Conservation (phyloP, 2,113 vertebrate species). For the Cephalophus harveyi region DNA sequence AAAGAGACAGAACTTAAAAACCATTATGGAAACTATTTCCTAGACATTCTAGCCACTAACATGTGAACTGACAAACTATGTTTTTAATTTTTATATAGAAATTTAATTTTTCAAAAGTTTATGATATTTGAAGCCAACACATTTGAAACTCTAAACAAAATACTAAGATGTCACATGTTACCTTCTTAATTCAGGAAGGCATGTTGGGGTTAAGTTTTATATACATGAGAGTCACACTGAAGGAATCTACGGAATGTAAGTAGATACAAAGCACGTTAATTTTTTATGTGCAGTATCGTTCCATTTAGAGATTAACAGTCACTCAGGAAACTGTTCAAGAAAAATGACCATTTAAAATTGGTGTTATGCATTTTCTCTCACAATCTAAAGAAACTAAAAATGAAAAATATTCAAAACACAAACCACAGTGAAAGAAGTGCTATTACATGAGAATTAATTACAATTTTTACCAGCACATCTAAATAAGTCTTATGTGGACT, state of each 20-base stretch:
- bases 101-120: constrained; percentile 31
- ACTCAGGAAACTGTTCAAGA: constrained; percentile 24
- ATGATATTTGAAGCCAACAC: constrained; percentile 22
- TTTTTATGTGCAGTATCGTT: constrained; percentile 29
- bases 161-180: not conserved
- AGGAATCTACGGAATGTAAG: constrained; percentile 48
- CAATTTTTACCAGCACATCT: not conserved
- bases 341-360: constrained; percentile 32
- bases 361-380: constrained; percentile 9
- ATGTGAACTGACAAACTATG: not conserved
- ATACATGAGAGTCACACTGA: constrained; percentile 25
- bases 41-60: constrained; percentile 25
- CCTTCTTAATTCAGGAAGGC: constrained; percentile 34
- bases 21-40: not conserved
- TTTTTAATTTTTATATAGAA: constrained; percentile 8
- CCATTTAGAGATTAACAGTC: constrained; percentile 43
- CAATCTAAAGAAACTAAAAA: constrained; percentile 30
- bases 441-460: not conserved
- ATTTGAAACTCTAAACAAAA: constrained; percentile 49
- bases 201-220: constrained; percentile 54
- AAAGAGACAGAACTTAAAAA: constrained; percentile 62
- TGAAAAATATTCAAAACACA: constrained; percentile 35
- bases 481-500: not conserved
- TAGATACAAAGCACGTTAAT: constrained; percentile 15
- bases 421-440: not conserved